Conservation (phyloP, 2,113 vertebrate genomes). For the Rhinoderma darwinii region DNA sequence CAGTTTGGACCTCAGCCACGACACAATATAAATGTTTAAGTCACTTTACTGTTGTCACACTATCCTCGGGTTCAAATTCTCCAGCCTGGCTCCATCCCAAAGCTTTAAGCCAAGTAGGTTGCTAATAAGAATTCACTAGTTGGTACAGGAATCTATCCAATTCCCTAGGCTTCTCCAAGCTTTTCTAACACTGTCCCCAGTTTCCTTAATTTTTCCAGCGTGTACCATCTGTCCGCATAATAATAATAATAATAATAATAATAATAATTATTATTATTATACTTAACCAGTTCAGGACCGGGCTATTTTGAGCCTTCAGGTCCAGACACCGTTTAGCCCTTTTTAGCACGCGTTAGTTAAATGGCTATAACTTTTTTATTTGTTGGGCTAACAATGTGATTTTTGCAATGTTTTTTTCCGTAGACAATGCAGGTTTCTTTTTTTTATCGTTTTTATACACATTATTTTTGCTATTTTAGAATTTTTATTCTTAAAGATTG, state of each 20-base stretch:
- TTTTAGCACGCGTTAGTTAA: no score
- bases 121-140: not conserved
- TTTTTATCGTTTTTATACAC: no score
- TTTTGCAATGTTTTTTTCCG: no score
- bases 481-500: no score
- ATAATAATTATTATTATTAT: no score
- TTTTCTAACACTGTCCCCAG: not conserved
- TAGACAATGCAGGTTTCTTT: no score
- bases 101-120: not conserved
- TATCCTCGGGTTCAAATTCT: slow-evolving; percentile 10
- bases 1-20: not conserved
- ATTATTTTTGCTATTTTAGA: no score
- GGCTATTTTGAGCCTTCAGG: no score
- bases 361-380: no score
- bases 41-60: slow-evolving; percentile 17
- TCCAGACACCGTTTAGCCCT: no score
- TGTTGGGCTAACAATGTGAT: no score
- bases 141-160: not conserved
- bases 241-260: not conserved
- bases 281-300: no score
- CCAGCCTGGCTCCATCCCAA: slow-evolving; percentile 2
- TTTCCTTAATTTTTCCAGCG: not conserved
- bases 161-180: not conserved
- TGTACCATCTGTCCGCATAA: not conserved
- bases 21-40: not conserved